Percentiles rank a stretch among this genome's conserved stretches.
These are phyloP conservation scores for Andrena chrysosceles DNA, from an alignment of 2,888 invertebrate species.

Conservation along the genomic window DNA sequence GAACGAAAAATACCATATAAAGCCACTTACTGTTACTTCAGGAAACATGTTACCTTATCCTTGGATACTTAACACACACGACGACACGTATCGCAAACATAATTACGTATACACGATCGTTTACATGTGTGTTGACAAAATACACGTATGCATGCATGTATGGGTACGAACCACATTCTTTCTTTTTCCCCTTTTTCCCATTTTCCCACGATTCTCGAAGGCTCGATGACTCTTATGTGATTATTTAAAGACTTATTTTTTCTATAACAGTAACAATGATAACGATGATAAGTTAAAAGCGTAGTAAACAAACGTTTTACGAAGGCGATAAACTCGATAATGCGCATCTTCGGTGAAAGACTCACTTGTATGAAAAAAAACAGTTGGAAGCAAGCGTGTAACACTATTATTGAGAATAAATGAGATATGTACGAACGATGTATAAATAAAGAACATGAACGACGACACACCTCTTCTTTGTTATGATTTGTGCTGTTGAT, in stretches of 20 bases:
- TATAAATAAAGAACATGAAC: constrained; percentile 79
- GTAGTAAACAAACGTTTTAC: constrained; percentile 80
- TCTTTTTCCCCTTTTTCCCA: constrained; percentile 31
- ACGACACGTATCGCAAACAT: constrained; percentile 5
- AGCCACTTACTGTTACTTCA: constrained; percentile 55
- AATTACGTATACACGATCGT: constrained; percentile 37
- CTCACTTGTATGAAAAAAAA: constrained; percentile 65
- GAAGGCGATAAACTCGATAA: constrained; percentile 77
- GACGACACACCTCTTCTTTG: constrained; percentile 39
- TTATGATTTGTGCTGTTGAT: constrained; percentile 13
- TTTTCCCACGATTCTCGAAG: constrained; percentile 59
- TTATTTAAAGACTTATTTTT: constrained; percentile 85
- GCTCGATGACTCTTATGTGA: constrained; percentile 83
- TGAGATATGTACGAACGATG: constrained; percentile 80
- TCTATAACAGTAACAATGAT: constrained; percentile 81
- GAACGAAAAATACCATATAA: constrained; percentile 64
- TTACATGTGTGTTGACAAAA: constrained; percentile 24
- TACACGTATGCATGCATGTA: constrained; percentile 65
- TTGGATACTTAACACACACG: constrained; percentile 36
- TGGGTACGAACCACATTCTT: constrained; percentile 64
- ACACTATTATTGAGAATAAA: constrained; percentile 76
- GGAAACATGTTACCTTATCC: constrained; percentile 48
- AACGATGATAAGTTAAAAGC: constrained; percentile 76
- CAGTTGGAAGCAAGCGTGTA: constrained; percentile 70
- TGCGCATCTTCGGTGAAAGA: constrained; percentile 72